Conservation (phyloP, 2,113 vertebrate species). For the Calonectris borealis region DNA sequence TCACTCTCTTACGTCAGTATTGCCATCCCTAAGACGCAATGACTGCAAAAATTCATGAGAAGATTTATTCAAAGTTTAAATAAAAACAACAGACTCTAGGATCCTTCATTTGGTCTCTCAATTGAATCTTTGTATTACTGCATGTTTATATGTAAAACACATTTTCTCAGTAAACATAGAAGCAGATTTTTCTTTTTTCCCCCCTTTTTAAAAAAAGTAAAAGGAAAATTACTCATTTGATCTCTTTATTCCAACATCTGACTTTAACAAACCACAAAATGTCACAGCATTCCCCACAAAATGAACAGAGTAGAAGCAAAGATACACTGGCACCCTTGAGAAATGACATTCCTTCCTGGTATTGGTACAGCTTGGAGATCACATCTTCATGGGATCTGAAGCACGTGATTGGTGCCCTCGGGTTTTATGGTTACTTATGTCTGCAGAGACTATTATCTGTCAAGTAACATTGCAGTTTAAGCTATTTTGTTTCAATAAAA, state of each 20-base stretch:
- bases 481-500: slow-evolving; percentile 41
- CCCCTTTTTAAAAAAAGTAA: accelerated
- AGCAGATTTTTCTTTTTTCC: background rate
- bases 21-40: background rate
- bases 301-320: background rate
- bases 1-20: background rate
- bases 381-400: slow-evolving; percentile 25
- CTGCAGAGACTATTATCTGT: slow-evolving; percentile 39
- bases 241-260: background rate
- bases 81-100: background rate
- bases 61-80: background rate
- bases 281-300: background rate
- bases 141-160: background rate
- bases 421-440: slow-evolving; percentile 31
- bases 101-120: background rate
- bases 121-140: background rate
- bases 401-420: background rate
- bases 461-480: slow-evolving; percentile 43
- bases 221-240: background rate
- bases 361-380: background rate
- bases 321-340: background rate
- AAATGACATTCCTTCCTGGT: background rate
- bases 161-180: background rate
- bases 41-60: background rate
- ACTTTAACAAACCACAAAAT: slow-evolving; percentile 3